Evolutionary conservation across 2,797 vertebrate species (phyloP).

Genomic region (Pachyuromys duprasi): DNA sequence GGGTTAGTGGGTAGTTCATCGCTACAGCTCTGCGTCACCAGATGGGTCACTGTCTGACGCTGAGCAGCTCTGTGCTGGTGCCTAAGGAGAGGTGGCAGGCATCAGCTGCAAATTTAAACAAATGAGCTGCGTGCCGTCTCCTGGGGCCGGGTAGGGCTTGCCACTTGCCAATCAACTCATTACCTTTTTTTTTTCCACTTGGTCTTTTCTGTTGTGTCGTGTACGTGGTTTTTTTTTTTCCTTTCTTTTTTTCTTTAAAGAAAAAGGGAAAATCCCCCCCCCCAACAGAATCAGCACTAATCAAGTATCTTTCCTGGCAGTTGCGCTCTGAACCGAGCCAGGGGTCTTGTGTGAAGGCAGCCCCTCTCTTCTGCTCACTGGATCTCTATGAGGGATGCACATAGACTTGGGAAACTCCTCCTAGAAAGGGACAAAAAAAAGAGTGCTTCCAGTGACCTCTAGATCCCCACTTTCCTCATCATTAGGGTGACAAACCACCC

Average conservation of each 20-base stretch:
- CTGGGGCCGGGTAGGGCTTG: not conserved
- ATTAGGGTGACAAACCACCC: not conserved
- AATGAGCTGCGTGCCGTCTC: constrained; percentile 70
- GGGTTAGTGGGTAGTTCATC: constrained; percentile 78
- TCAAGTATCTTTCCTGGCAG: constrained; percentile 75
- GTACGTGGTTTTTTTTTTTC: constrained; percentile 66
- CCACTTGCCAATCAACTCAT: constrained; percentile 60
- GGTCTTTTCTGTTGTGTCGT: constrained; percentile 69
- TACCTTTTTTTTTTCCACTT: constrained; percentile 79
- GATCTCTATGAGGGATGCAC: not conserved
- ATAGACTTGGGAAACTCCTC: constrained; percentile 22
- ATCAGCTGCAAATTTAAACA: constrained; percentile 79
- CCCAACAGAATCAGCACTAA: constrained; percentile 65
- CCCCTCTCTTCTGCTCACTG: not conserved
- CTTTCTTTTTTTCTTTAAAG: constrained; percentile 63
- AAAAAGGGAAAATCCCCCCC: constrained; percentile 82
- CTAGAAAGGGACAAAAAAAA: not conserved
- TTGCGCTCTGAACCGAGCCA: constrained; percentile 21
- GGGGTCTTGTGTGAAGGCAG: not conserved
- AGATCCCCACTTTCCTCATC: not conserved
- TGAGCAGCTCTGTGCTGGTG: not conserved
- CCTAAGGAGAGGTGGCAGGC: constrained; percentile 65
- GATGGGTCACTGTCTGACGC: constrained; percentile 45
- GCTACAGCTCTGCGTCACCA: constrained; percentile 8
- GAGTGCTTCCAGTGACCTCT: not conserved